Conservation (phyloP, 2,888 invertebrate species). For the Aplocera efformata region DNA sequence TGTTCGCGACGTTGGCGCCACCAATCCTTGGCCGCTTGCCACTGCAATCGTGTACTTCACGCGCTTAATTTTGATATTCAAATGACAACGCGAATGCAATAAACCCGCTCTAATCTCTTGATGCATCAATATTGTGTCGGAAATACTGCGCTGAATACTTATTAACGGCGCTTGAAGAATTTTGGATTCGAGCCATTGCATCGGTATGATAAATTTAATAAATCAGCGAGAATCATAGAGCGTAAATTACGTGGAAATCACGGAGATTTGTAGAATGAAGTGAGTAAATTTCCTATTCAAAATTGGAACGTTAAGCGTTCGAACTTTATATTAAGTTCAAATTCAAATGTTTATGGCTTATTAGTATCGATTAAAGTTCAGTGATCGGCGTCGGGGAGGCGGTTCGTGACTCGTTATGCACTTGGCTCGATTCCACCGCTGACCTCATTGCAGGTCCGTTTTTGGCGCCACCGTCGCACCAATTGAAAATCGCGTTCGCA, state of each 20-base stretch:
- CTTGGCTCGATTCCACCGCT: constrained; percentile 69
- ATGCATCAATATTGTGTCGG: constrained; percentile 39
- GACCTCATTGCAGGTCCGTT: constrained; percentile 69
- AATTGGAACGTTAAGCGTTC: too few species aligned
- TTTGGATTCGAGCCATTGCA: constrained; percentile 48
- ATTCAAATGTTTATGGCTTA: constrained; percentile 30
- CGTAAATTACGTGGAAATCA: too few species aligned
- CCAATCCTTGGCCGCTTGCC: constrained; percentile 66
- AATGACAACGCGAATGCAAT: constrained; percentile 45
- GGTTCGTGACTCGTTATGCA: constrained; percentile 56
- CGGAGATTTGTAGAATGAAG: too few species aligned
- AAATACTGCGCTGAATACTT: constrained; percentile 38
- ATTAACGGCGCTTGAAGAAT: constrained; percentile 33
- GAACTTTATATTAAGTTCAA: constrained; percentile 29
- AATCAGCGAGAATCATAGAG: too few species aligned
- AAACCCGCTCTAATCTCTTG: constrained; percentile 39
- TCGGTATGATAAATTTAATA: constrained; percentile 38
- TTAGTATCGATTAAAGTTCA: constrained; percentile 45
- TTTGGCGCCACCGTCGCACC: constrained; percentile 68
- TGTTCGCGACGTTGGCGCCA: constrained; percentile 65
- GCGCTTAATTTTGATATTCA: constrained; percentile 57
- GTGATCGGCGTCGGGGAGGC: constrained; percentile 41
- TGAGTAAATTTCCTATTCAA: too few species aligned
- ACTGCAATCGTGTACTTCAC: constrained; percentile 50
- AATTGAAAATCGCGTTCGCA: constrained; percentile 61